phyloP scores from a whole-genome alignment of 2,797 vertebrate species.

The Aerospiza tachiro region DNA sequence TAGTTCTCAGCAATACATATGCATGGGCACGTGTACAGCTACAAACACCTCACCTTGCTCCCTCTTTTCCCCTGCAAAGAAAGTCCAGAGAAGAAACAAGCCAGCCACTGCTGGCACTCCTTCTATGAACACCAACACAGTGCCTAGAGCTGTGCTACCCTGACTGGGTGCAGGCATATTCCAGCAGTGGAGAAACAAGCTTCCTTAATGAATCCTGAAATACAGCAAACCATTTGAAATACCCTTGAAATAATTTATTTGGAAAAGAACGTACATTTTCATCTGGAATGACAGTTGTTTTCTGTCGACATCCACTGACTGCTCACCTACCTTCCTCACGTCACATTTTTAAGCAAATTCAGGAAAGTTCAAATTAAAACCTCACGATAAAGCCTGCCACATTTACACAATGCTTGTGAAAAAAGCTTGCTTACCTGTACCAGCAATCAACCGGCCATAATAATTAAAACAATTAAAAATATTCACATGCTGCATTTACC shows the following conservation, averaged over 20 bases:
- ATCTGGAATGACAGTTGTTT: neutral
- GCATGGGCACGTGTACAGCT: accelerated
- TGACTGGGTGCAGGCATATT: too few relatives aligned
- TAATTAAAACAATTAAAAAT: neutral
- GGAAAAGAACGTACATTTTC: neutral
- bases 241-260: neutral
- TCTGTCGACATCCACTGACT: neutral
- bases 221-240: neutral
- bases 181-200: neutral
- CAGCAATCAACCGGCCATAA: neutral
- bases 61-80: neutral
- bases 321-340: neutral
- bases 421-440: neutral
- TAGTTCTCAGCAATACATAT: neutral
- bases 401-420: neutral
- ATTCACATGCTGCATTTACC: conserved; percentile 1
- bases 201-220: neutral
- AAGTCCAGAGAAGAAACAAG: neutral
- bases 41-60: neutral
- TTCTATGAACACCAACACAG: too few relatives aligned
- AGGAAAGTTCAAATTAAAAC: conserved; percentile 3
- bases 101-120: accelerated
- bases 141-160: neutral
- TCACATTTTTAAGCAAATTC: neutral
- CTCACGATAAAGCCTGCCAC: neutral